A percentile compares a stretch with the other conserved stretches of the same genome.
phyloP scores from a whole-genome alignment of 2,888 invertebrate genomes.

The Argyra leucocephala region DNA sequence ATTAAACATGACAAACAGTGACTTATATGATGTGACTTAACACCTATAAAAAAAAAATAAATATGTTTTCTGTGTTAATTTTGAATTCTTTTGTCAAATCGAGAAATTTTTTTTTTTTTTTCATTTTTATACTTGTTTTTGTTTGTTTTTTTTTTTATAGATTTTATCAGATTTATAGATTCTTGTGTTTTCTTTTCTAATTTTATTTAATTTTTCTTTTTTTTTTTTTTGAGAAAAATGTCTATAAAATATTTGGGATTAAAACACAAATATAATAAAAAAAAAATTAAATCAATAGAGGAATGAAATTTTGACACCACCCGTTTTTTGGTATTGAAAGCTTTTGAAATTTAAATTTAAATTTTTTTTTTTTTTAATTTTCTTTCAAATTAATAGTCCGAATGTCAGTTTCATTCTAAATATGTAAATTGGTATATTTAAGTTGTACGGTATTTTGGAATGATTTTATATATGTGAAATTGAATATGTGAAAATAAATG shows the following conservation, averaged over 20 bases:
- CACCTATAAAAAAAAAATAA: neutral
- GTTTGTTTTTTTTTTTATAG: neutral
- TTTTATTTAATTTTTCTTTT: neutral
- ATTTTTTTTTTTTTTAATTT: too few species aligned
- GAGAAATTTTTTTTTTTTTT: neutral
- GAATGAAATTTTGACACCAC: neutral
- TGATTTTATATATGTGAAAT: too few species aligned
- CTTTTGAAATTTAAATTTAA: neutral
- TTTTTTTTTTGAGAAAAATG: neutral
- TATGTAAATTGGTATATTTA: too few species aligned
- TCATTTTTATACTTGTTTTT: too few species aligned
- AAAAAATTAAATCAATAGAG: neutral
- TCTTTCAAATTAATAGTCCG: too few species aligned
- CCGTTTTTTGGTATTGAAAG: neutral
- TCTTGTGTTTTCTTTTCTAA: neutral
- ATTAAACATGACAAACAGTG: neutral
- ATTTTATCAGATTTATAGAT: neutral
- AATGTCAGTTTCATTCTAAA: too few species aligned
- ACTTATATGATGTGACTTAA: neutral
- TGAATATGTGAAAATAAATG: too few species aligned
- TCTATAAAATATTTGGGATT: neutral
- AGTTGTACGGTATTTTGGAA: too few species aligned
- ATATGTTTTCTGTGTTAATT: neutral
- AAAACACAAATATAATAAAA: neutral
- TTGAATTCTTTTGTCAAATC: neutral